Base-by-base conservation (phyloP, 2,113 vertebrate species). In the Chloropsis cyanopogon region DNA sequence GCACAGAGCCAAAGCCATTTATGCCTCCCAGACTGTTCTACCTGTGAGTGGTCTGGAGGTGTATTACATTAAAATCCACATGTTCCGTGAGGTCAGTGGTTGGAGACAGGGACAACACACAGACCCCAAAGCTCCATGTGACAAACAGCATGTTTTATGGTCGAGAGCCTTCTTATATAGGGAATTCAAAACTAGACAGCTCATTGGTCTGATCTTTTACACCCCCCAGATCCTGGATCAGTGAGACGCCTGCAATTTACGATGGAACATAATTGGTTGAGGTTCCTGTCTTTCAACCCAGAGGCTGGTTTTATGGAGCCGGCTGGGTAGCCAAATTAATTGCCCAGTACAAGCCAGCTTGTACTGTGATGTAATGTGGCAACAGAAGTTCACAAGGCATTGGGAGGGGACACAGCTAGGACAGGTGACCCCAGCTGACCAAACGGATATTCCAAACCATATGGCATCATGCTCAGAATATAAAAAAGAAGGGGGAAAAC, bases 41-140 rank as follows among this genome's bases (percentile, higher is more conserved):
- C 18, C 49, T 84, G 16, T 0, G 0, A 57, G 5, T 12, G 19
- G 15, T 4, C 8, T 83, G 37, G 4, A 10, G 6, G 1, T 26
- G 35, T 39, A 12, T 60, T 60, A 39, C 11, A 28, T 12, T 26
- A 60, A 60, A 60, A 39, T 28, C 59, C 17, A 12, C 24, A 3
- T 19, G 11, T 39, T 39, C 24, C 2, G 0, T 60, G 4, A 16
- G 24, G 11, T 19, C 0, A 4, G 35, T 39, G 59, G 16, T 28
- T 2, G 0, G 59, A 60, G 59, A 60, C 35, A 28, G 59, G 35
- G 59, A 60, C 2, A 3, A 25, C 57, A 60, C 57, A 37, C 8
- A 39, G 8, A 39, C 3, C 3, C 8, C 25, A 39, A 28, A 60
- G 16, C 59, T 39, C 24, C 59, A 60, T 3, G 4, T 6, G 7